Base-by-base conservation (phyloP, 1,140 invertebrate genomes). In the Atta cephalotes region DNA sequence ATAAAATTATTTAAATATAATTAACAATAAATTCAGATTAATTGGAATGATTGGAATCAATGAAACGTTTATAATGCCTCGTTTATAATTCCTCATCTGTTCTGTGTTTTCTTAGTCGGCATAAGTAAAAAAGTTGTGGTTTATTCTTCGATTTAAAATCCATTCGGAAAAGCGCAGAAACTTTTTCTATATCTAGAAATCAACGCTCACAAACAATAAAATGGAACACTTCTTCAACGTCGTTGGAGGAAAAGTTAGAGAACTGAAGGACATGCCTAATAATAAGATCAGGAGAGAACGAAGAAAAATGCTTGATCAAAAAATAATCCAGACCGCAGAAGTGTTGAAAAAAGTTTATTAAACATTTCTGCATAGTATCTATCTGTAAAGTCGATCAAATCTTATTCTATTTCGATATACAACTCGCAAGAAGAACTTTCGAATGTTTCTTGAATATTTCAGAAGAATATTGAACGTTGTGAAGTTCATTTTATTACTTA, bases 311-410 rank as follows among this genome's bases (percentile, higher is more conserved):
- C 21, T 84, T 62, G 70, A 84, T 74, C 25, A 25, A 84, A 51
- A 62, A 84, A 62, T 84, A 76, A 63, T 62, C 2, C 6, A 74
- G 12, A 62, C 14, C 49, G 14, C 45, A 63, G 31, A 74, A 14
- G 35, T 76, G 80, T 74, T 84, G 70, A 49, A 84, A 84, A 82
- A 84, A 84, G 68, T 84, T 84, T 84, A 84, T 84, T 84, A 84
- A 84, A 84, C 68, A 74, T 74, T 7, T 74, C n/a, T 63, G 70
- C 56, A 56, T 39, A 74, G 4, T 49, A n/a, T 63, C 58, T 74
- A 80, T 65, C 25, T 79, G 62, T 80, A 84, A 84, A 84, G 39
- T 76, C 56, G 56, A 76, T 72, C 35, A 68, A 82, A 74, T 76
- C 80, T 84, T 84, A 84, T 62, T 51, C 39, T 84, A 84, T 49